Evolutionary conservation across 2,797 vertebrate genomes (phyloP).

Genomic region (Bradypodion ventrale): DNA sequence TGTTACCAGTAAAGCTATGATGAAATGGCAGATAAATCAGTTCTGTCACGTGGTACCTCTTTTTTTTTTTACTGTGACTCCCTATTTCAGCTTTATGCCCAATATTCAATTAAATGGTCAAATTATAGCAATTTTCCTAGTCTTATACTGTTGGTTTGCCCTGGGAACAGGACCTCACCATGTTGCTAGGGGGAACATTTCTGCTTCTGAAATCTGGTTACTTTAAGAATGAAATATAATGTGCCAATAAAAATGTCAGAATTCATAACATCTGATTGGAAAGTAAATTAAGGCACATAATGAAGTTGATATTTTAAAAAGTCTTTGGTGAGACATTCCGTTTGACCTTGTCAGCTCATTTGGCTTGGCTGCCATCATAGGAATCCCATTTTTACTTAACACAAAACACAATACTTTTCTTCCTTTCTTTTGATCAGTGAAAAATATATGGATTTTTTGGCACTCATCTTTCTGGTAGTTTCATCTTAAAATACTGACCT

Average conservation of each 20-base stretch:
- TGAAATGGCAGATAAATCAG: background rate
- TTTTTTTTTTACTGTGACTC: background rate
- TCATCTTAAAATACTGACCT: background rate
- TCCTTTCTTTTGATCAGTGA: background rate
- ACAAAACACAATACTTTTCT: background rate
- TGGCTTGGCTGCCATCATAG: background rate
- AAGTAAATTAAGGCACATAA: background rate
- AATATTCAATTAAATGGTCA: background rate
- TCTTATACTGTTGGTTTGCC: background rate
- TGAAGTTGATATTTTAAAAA: constrained; percentile 8
- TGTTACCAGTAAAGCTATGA: background rate
- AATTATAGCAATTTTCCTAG: background rate
- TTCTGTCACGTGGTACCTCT: background rate
- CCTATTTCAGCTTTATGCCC: background rate
- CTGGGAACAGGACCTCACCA: background rate
- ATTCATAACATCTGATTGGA: constrained; percentile 7
- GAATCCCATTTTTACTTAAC: constrained; percentile 7
- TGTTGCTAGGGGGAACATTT: background rate
- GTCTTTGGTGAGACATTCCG: background rate
- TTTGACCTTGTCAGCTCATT: background rate
- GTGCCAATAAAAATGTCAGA: constrained; percentile 32
- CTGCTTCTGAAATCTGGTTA: background rate
- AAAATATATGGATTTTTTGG: background rate
- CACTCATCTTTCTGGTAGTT: background rate
- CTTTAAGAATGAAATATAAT: constrained; percentile 27